A percentile compares a stretch with the other conserved stretches of the same genome.
Conservation (phyloP, 2,797 vertebrate genomes). For the Adelosebastes latens region DNA sequence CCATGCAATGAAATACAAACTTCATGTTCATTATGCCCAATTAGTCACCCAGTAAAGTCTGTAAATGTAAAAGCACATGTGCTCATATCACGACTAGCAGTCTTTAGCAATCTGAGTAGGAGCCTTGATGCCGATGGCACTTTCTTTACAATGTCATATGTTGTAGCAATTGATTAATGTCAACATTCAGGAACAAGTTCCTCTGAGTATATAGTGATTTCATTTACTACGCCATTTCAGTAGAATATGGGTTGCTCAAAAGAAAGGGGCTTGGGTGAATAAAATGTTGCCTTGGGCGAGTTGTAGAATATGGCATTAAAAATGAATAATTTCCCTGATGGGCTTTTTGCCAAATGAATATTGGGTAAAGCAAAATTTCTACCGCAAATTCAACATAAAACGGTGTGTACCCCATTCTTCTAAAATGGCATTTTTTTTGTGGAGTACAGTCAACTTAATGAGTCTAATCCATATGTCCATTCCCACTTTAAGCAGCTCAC, state of each 20-base stretch:
- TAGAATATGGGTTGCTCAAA: conserved; percentile 20
- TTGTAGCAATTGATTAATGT: conserved; percentile 9
- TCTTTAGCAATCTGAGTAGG: not conserved
- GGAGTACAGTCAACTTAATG: conserved; percentile 67
- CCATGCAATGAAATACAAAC: conserved; percentile 16
- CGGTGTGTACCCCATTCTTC: conserved; percentile 18
- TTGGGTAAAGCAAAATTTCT: not conserved
- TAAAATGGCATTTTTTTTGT: conserved; percentile 29
- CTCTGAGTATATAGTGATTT: conserved; percentile 5
- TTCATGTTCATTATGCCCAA: not conserved
- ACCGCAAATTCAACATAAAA: conserved; percentile 20
- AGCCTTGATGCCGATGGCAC: not conserved
- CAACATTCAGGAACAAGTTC: conserved; percentile 13
- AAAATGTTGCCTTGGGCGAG: conserved; percentile 32
- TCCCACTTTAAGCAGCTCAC: conserved; percentile 81
- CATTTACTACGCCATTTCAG: conserved; percentile 25
- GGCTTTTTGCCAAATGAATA: conserved; percentile 36
- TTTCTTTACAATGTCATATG: conserved; percentile 7
- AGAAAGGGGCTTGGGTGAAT: conserved; percentile 20
- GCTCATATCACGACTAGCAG: not conserved
- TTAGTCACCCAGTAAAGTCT: not conserved
- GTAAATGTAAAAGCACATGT: not conserved
- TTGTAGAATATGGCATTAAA: conserved; percentile 43
- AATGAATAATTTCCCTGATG: conserved; percentile 41
- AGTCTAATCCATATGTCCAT: conserved; percentile 74